phyloP scores from a whole-genome alignment of 2,888 invertebrate species.

The Cataglyphis cursor region DNA sequence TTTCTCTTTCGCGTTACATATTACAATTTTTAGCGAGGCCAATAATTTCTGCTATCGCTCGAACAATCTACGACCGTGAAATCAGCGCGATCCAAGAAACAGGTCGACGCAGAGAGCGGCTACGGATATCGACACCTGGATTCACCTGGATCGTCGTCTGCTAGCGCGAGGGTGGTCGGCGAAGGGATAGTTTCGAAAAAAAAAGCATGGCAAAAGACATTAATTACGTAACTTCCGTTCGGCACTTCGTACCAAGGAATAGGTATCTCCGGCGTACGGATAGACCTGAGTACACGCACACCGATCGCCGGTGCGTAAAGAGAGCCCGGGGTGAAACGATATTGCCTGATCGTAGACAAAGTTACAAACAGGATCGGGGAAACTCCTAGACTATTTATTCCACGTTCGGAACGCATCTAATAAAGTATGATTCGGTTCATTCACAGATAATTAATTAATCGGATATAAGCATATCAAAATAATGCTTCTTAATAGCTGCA shows the following conservation, averaged over 20 bases:
- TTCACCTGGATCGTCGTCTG: conserved; percentile 53
- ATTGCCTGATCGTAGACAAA: conserved; percentile 44
- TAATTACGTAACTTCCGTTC: conserved; percentile 78
- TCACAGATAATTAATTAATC: conserved; percentile 34
- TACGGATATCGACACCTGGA: conserved; percentile 51
- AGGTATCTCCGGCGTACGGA: conserved; percentile 58
- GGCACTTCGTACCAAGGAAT: conserved; percentile 60
- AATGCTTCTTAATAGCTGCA: background rate
- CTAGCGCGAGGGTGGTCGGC: conserved; percentile 34
- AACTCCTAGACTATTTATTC: conserved; percentile 41
- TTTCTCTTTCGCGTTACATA: background rate
- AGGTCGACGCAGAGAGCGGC: conserved; percentile 31
- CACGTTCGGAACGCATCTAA: conserved; percentile 43
- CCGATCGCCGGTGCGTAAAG: conserved; percentile 65
- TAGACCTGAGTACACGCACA: conserved; percentile 40
- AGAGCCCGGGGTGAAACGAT: conserved; percentile 23
- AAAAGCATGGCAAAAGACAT: conserved; percentile 63
- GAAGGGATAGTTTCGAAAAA: conserved; percentile 51
- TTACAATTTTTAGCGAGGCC: conserved; percentile 31
- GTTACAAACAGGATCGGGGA: conserved; percentile 46
- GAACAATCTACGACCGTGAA: conserved; percentile 58
- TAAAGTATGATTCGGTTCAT: conserved; percentile 41
- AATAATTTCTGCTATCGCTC: conserved; percentile 64
- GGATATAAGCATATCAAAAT: background rate
- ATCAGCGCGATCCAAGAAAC: conserved; percentile 52